Conservation (phyloP, 2,888 invertebrate species). For the Tanaodytes sp. region DNA sequence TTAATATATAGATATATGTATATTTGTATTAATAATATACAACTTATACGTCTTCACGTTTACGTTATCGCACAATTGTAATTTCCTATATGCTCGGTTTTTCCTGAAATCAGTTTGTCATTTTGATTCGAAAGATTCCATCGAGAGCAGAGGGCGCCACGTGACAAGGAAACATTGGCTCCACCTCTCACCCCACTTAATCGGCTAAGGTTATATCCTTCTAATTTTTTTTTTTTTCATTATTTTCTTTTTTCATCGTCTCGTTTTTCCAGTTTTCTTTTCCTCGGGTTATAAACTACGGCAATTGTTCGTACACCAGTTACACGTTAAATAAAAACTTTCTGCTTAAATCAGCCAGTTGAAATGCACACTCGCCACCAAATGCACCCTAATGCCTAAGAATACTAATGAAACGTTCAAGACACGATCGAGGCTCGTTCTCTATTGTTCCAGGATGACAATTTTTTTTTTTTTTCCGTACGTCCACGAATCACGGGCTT, state of each 20-base stretch:
- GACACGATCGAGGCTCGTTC: constrained; percentile 38
- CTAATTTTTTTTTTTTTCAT: background rate
- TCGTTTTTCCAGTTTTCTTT: no score
- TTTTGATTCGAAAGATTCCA: constrained; percentile 44
- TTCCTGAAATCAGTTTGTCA: constrained; percentile 9
- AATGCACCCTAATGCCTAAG: constrained; percentile 61
- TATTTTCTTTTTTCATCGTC: background rate
- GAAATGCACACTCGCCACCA: constrained; percentile 64
- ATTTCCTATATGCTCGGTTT: constrained; percentile 7
- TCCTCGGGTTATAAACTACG: constrained; percentile 18
- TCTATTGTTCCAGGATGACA: constrained; percentile 15
- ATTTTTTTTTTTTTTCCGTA: no score
- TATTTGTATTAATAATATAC: constrained; percentile 36
- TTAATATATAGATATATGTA: constrained; percentile 40
- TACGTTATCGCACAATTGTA: constrained; percentile 35
- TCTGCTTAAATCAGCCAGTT: constrained; percentile 54
- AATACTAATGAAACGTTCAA: constrained; percentile 57
- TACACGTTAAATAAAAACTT: constrained; percentile 24
- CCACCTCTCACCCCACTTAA: constrained; percentile 16
- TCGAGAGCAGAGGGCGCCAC: constrained; percentile 48
- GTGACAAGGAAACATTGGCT: constrained; percentile 34
- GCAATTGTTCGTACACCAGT: constrained; percentile 25
- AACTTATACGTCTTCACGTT: constrained; percentile 27
- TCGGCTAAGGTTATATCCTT: constrained; percentile 20
- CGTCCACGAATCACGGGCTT: no score